Evolutionary conservation across 2,888 invertebrate genomes (phyloP).

Genomic region (Anaspis maculata): DNA sequence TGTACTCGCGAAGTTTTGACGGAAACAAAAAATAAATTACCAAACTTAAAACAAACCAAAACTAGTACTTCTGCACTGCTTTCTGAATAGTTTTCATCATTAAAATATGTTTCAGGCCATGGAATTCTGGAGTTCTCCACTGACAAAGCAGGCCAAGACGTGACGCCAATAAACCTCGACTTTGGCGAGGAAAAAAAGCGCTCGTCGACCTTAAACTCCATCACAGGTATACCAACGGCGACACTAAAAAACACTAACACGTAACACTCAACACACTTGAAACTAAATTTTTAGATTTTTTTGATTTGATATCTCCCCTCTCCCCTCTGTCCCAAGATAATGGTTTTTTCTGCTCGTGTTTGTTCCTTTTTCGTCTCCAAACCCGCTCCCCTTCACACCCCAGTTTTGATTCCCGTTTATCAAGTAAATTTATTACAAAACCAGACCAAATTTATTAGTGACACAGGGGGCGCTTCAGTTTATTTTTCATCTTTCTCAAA

Average conservation of each 20-base stretch:
- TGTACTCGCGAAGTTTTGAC: no score
- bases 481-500: no score
- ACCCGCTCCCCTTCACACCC: no score
- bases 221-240: slow-evolving; percentile 69
- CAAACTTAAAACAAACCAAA: no score
- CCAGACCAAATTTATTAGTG: no score
- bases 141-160: slow-evolving; percentile 79
- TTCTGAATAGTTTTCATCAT: neutral
- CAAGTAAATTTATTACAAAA: no score
- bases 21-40: no score
- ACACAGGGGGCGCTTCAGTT: no score
- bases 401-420: no score
- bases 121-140: slow-evolving; percentile 79
- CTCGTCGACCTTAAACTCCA: slow-evolving; percentile 65
- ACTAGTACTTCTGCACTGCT: no score
- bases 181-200: slow-evolving; percentile 56
- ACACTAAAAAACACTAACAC: neutral
- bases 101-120: no score
- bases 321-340: slow-evolving; percentile 1
- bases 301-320: slow-evolving; percentile 8
- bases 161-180: slow-evolving; percentile 76
- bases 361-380: no score
- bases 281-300: slow-evolving; percentile 3
- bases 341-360: slow-evolving; percentile 6
- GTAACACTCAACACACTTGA: slow-evolving; percentile 2